Conservation (phyloP, 2,113 vertebrate genomes). For the Megalops atlanticus region DNA sequence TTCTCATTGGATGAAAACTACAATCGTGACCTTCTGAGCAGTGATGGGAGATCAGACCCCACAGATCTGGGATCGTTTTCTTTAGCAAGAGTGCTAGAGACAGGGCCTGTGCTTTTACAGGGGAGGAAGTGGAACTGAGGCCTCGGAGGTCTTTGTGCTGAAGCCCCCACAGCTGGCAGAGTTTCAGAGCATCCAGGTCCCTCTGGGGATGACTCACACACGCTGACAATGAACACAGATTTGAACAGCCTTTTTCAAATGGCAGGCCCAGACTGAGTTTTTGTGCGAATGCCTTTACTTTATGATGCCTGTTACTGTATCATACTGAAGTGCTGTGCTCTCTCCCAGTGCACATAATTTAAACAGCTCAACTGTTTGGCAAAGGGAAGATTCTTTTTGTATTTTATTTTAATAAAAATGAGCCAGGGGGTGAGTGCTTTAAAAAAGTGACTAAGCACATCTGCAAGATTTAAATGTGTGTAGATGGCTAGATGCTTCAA, state of each 20-base stretch:
- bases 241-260: slow-evolving; percentile 6
- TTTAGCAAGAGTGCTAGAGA: not conserved
- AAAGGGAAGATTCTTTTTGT: no score
- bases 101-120: not conserved
- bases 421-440: not conserved
- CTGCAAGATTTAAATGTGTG: not conserved
- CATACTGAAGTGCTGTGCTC: not conserved
- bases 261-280: not conserved
- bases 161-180: slow-evolving; percentile 25
- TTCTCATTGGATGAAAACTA: no score
- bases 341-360: not conserved
- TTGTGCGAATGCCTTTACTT: not conserved
- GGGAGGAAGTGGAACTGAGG: not conserved
- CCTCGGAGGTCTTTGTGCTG: not conserved
- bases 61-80: slow-evolving; percentile 7
- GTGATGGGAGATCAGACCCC: no score
- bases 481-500: not conserved
- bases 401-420: no score
- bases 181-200: slow-evolving; percentile 9
- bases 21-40: no score
- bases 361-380: not conserved
- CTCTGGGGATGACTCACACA: slow-evolving; percentile 24
- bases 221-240: slow-evolving; percentile 19
- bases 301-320: not conserved
- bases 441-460: not conserved